A percentile compares a stretch with the other conserved stretches of the same genome.
Conservation (phyloP, 2,888 invertebrate genomes). For the Cheilosia scutellata region DNA sequence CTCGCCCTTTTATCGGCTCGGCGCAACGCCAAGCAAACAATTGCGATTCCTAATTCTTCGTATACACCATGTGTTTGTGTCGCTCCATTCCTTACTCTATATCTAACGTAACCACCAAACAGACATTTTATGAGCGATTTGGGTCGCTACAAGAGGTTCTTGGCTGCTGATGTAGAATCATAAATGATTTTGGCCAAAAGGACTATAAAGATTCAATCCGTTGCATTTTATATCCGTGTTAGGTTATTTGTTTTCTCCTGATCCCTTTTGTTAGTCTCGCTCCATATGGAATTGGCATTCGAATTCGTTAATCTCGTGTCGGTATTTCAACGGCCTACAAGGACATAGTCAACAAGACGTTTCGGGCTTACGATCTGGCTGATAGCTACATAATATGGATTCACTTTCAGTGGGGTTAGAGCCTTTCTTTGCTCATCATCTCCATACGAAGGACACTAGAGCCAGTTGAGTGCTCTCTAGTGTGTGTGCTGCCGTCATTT, state of each 20-base stretch:
- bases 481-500: conserved; percentile 39
- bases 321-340: neutral
- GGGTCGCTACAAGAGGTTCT: conserved; percentile 31
- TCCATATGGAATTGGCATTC: neutral
- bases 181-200: conserved; percentile 67
- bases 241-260: neutral
- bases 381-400: conserved; percentile 6
- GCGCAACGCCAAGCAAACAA: conserved; percentile 48
- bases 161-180: conserved; percentile 55
- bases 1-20: conserved; percentile 56
- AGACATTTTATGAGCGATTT: conserved; percentile 57
- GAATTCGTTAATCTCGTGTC: conserved; percentile 49
- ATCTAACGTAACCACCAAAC: conserved; percentile 6
- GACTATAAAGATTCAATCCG: conserved; percentile 69
- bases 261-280: conserved; percentile 9
- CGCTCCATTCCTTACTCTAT: conserved; percentile 19
- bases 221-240: conserved; percentile 25
- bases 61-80: neutral
- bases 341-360: conserved; percentile 36
- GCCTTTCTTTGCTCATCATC: conserved; percentile 43
- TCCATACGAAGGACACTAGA: conserved; percentile 46
- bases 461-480: conserved; percentile 27
- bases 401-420: neutral
- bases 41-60: conserved; percentile 4
- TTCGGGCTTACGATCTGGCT: conserved; percentile 37